Conservation (phyloP, 2,113 vertebrate species). For the Fregata magnificens region DNA sequence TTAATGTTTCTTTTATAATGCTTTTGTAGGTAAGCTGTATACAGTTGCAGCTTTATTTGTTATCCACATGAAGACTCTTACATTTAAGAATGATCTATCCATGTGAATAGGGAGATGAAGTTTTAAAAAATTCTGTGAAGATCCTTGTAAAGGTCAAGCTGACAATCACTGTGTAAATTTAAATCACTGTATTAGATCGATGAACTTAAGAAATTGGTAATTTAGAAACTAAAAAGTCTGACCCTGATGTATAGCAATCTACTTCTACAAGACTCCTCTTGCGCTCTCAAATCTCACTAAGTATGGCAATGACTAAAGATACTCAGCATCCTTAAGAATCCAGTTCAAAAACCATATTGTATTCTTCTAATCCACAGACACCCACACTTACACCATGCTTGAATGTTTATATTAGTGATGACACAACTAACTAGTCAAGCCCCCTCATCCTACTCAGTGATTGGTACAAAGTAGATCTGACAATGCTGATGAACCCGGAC, state of each 20-base stretch:
- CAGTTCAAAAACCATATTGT: neutral
- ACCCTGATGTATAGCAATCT: neutral
- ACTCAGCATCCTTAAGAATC: neutral
- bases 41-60: neutral
- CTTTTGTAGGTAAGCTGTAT: neutral
- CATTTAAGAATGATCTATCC: neutral
- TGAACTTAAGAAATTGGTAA: neutral
- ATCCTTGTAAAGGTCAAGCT: neutral
- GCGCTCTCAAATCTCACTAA: neutral
- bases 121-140: neutral
- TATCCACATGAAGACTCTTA: neutral
- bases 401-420: neutral
- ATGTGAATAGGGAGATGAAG: neutral
- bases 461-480: neutral
- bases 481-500: neutral
- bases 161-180: neutral
- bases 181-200: neutral
- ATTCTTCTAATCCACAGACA: neutral
- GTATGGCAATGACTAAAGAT: neutral
- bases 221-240: neutral
- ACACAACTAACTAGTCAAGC: neutral
- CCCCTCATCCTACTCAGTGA: neutral
- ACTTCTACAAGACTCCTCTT: neutral
- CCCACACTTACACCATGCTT: neutral
- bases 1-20: neutral